Base-by-base conservation (phyloP, 2,113 vertebrate genomes). In the Aspiorhynchus laticeps region DNA sequence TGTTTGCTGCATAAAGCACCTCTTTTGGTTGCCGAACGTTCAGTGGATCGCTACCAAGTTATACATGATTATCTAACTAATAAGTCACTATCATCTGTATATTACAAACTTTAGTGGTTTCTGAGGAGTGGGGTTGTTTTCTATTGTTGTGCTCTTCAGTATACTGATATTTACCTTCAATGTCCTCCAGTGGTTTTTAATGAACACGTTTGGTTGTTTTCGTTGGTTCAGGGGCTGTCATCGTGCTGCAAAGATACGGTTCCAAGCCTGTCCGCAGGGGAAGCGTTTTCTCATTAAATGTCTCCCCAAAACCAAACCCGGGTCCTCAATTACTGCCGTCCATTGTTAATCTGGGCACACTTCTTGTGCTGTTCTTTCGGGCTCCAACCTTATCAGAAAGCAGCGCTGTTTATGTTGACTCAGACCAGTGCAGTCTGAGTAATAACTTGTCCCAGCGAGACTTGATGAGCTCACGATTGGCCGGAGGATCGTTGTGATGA, bases 401-500 rank as follows among this genome's bases (percentile, higher is more conserved):
- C 14, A 53, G 24, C 87, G 53, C 43, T 43, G 71, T 75, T 83
- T 65, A 21, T 82, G 53, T 80, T 81, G 78, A 75, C 51, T 74
- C 63, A 12, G 26, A 41, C 86, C 21, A 41, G 43, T 65, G 77
- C 15, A 56, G 74, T 61, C 46, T 31, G 78, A 38, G 59, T 85
- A 83, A 87, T 63, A 85, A 85, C 56, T 73, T 21, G 36, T 85
- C 48, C 77, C 83, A 71, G 81, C 87, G 92, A 88, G 87, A 93
- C 91, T 77, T 87, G 92, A 93, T 93, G 90, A 93, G 92, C 86
- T 82, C 41, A 28, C 79, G 73, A 87, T 93, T 93, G 91, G 76
- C 91, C 91, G 75, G 65, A 65, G 91, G 80, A 89, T 90, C 87
- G 83, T 90, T 91, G 87, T 85, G 92, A 92, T 83, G 88, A 92